Evolutionary conservation across 2,797 vertebrate genomes (phyloP).

Genomic region (Alcedo atthis): DNA sequence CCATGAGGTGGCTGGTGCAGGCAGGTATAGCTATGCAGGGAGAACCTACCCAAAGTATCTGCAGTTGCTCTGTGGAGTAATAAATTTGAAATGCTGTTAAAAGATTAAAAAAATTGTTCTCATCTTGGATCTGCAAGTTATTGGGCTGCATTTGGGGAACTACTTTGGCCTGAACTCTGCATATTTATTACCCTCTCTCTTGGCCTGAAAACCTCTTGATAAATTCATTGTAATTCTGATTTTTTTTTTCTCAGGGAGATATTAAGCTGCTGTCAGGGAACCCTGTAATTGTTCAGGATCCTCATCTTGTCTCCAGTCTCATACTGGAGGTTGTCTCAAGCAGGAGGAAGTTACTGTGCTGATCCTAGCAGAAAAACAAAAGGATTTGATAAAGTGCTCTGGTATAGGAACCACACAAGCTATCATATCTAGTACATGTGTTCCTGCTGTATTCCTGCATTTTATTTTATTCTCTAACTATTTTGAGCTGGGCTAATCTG

Average conservation of each 20-base stretch:
- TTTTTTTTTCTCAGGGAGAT: not conserved
- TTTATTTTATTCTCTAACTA: not conserved
- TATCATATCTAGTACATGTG: not conserved
- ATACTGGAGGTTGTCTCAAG: not conserved
- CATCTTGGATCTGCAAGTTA: not conserved
- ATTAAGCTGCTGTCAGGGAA: not conserved
- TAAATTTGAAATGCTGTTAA: not conserved
- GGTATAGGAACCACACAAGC: not conserved
- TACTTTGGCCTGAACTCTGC: not conserved
- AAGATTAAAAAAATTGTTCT: not conserved
- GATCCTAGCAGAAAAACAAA: not conserved
- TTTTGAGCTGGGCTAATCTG: not conserved
- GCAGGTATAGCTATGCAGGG: not conserved
- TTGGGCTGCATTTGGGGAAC: not conserved
- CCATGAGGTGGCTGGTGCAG: rapidly evolving
- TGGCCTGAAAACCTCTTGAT: not conserved
- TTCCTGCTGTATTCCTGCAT: not conserved
- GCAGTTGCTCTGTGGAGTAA: not conserved
- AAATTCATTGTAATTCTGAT: not conserved
- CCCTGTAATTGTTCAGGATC: not conserved
- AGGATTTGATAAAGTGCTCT: not conserved
- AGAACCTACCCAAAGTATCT: not conserved
- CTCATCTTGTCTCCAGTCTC: not conserved
- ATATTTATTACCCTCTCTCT: not conserved
- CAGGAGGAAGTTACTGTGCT: not conserved